Base-by-base conservation (phyloP, 2,113 vertebrate genomes). In the Chaenogobius annularis region DNA sequence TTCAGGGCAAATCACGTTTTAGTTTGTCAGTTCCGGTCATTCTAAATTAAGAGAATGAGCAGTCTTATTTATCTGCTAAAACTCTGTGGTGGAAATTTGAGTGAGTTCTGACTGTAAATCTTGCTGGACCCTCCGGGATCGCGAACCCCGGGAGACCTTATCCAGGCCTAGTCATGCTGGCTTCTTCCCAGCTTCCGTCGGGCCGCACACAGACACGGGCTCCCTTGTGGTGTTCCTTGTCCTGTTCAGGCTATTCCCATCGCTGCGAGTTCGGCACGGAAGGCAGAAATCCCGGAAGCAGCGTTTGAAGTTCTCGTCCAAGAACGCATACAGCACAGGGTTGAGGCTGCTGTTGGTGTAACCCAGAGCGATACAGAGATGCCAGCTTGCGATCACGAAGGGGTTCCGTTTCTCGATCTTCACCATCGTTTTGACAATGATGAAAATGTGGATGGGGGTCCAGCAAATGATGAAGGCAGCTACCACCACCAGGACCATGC, bases 261-360 rank as follows among this genome's bases (percentile, higher is more conserved):
- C 93, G 68, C 74, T 70, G 0, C 50, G 89, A 14, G 85, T 84
- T 17, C 91, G 94, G 77, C 94, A 93, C 0, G 94, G 90, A 59
- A 95, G 91, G 88, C 97, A 98, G 85, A 98, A 96, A 81, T 97
- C 96, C 5, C 96, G 89, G 89, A 98, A 98, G 73, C 96, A 98
- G 67, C 96, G 90, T 89, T 98, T 98, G 84, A 98, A 98, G 59
- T 98, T 98, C 75, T 98, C 96, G 58, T 98, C 97, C 76, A 98
- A 86, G 89, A 98, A 98, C 37, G 97, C 96, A 0, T 98, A 98
- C 14, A 98, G 96, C 61, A 98, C 92, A 0, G 97, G 97, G 86
- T 98, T 98, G 85, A 98, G 95, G 91, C 96, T 98, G 92, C 97
- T 98, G 93, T 98, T 98, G 92, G 95, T 97, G 69, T 98, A 98